phyloP scores from a whole-genome alignment of 2,113 vertebrate genomes.

The Oncorhynchus gorbuscha region DNA sequence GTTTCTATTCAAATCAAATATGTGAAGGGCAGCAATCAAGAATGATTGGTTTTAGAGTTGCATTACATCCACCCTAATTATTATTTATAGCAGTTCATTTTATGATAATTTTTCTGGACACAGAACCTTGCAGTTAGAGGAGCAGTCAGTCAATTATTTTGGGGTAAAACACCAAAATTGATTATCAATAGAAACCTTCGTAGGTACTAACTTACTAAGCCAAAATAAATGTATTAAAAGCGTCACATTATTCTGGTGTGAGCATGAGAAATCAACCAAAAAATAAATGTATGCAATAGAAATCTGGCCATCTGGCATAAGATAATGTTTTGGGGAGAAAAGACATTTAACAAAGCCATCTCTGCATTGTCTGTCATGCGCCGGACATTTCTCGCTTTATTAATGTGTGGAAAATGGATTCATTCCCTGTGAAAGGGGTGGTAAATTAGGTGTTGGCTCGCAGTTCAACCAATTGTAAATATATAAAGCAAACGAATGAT shows the following conservation, averaged over 20 bases:
- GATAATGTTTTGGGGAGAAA: constrained; percentile 51
- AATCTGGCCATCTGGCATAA: constrained; percentile 41
- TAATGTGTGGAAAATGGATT: constrained; percentile 44
- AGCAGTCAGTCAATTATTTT: no score
- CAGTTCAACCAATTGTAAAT: constrained; percentile 30
- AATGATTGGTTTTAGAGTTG: not conserved
- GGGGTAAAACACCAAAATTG: no score
- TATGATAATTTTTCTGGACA: no score
- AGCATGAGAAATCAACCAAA: constrained; percentile 39
- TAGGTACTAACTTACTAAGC: no score
- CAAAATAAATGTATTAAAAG: not conserved
- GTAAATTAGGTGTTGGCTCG: constrained; percentile 49
- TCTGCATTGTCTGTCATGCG: constrained; percentile 50
- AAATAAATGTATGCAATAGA: constrained; percentile 42
- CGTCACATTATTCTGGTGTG: constrained; percentile 1
- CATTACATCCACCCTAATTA: not conserved
- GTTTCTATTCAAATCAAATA: not conserved
- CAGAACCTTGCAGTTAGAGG: no score
- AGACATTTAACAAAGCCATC: constrained; percentile 45
- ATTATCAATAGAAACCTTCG: no score
- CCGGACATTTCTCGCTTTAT: constrained; percentile 39
- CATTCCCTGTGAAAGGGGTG: constrained; percentile 22
- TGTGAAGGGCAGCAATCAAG: not conserved
- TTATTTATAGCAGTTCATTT: no score
- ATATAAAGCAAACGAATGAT: constrained; percentile 38